Evolutionary conservation across 2,888 invertebrate genomes (phyloP).

Genomic region (Ectropis crepuscularia): DNA sequence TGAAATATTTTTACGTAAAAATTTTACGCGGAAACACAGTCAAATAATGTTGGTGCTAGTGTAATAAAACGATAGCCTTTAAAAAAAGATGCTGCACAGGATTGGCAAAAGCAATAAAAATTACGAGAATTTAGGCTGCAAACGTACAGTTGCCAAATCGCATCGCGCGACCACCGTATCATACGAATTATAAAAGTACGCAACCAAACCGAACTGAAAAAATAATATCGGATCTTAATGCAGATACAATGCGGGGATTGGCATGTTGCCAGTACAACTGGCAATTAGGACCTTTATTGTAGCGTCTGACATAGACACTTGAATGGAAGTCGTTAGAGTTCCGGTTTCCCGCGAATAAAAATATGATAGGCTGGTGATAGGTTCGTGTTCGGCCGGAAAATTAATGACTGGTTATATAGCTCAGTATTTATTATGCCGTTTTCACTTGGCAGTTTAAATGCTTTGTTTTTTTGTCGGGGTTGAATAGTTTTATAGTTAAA

Average conservation of each 20-base stretch:
- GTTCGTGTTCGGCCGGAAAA: constrained; percentile 7
- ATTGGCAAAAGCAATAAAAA: background rate
- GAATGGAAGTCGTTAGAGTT: constrained; percentile 32
- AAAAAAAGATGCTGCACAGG: background rate
- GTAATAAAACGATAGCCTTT: no score
- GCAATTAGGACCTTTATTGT: constrained; percentile 44
- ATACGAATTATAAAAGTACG: constrained; percentile 12
- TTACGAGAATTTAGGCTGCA: background rate
- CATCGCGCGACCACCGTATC: constrained; percentile 2
- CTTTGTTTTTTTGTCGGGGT: no score
- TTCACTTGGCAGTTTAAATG: no score
- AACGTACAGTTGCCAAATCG: constrained; percentile 11
- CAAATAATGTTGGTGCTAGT: no score
- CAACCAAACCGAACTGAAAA: constrained; percentile 16
- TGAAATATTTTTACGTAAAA: no score
- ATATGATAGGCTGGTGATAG: constrained; percentile 14
- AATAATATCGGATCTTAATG: constrained; percentile 27
- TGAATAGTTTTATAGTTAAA: no score
- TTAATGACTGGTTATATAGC: background rate
- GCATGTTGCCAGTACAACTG: constrained; percentile 40
- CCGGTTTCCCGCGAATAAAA: constrained; percentile 21
- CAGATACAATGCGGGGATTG: constrained; percentile 39
- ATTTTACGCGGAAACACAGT: no score
- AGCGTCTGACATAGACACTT: constrained; percentile 37
- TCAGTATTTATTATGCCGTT: no score